Conservation (phyloP, 2,113 vertebrate species). For the Lamprologus callipterus region DNA sequence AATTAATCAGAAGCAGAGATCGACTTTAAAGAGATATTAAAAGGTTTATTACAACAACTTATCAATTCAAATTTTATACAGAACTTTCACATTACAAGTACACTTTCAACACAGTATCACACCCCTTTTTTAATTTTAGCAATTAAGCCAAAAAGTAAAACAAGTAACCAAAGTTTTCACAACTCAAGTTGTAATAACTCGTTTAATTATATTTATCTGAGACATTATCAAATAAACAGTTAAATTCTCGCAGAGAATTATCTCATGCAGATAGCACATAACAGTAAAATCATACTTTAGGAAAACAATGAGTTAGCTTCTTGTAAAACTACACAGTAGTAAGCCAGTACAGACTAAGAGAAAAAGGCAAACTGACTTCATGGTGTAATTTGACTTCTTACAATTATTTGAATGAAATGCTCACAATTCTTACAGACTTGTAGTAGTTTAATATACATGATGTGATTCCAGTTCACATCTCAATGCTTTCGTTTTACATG, state of each 20-base stretch:
- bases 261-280: slow-evolving; percentile 95
- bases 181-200: slow-evolving; percentile 56
- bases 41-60: slow-evolving; percentile 79
- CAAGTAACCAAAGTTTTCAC: slow-evolving; percentile 42
- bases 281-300: slow-evolving; percentile 65
- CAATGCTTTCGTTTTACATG: slow-evolving; percentile 14
- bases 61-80: slow-evolving; percentile 68
- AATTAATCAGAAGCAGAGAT: neutral
- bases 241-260: slow-evolving; percentile 93
- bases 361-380: slow-evolving; percentile 54
- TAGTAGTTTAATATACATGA: slow-evolving; percentile 42
- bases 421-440: slow-evolving; percentile 47
- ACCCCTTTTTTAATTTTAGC: slow-evolving; percentile 36
- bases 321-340: slow-evolving; percentile 79
- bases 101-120: slow-evolving; percentile 70
- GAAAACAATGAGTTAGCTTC: slow-evolving; percentile 45
- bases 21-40: slow-evolving; percentile 71
- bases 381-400: slow-evolving; percentile 42
- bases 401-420: slow-evolving; percentile 37
- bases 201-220: slow-evolving; percentile 57
- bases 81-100: slow-evolving; percentile 72
- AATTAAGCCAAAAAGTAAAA: slow-evolving; percentile 42
- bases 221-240: slow-evolving; percentile 80
- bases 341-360: slow-evolving; percentile 66
- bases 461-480: slow-evolving; percentile 41